These are phyloP conservation scores for Indicator maculatus DNA, from an alignment of 2,113 vertebrate species.

Conservation along the genomic window DNA sequence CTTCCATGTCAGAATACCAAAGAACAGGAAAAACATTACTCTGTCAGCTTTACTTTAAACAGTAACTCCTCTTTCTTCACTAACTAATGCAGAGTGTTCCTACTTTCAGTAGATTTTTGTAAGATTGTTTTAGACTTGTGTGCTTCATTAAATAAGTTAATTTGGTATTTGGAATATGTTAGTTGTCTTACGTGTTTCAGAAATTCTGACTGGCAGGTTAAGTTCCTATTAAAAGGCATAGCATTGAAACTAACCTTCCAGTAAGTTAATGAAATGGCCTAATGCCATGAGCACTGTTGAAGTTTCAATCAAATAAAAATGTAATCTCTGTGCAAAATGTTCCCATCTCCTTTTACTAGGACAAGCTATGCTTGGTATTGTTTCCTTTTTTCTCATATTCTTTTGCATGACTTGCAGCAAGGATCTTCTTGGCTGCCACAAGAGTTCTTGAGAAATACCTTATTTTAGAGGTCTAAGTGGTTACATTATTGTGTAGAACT, in stretches of 20 bases:
- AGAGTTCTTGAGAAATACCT: not conserved
- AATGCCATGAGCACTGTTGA: not conserved
- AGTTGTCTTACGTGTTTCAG: not conserved
- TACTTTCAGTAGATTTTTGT: not conserved
- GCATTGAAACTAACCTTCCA: conserved; percentile 32
- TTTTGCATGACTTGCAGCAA: not conserved
- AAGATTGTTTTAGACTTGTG: not conserved
- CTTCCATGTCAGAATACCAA: not conserved
- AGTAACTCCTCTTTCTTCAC: not conserved
- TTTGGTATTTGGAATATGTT: not conserved
- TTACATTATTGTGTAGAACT: not conserved
- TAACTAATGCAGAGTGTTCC: not conserved
- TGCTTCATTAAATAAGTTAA: not conserved
- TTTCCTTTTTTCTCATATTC: not conserved
- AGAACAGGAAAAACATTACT: not conserved
- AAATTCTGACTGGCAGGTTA: conserved; percentile 24
- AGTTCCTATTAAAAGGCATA: conserved; percentile 1
- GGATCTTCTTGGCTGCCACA: not conserved
- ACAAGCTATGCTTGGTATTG: not conserved
- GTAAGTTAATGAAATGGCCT: conserved; percentile 45
- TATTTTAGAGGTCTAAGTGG: not conserved
- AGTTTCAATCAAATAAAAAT: conserved; percentile 52
- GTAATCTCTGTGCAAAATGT: conserved; percentile 29
- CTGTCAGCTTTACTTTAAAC: not conserved
- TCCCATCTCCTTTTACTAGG: conserved; percentile 8